A percentile compares a stretch with the other conserved stretches of the same genome.
Conservation (phyloP, 2,113 vertebrate genomes). For the Chaenogobius annularis region DNA sequence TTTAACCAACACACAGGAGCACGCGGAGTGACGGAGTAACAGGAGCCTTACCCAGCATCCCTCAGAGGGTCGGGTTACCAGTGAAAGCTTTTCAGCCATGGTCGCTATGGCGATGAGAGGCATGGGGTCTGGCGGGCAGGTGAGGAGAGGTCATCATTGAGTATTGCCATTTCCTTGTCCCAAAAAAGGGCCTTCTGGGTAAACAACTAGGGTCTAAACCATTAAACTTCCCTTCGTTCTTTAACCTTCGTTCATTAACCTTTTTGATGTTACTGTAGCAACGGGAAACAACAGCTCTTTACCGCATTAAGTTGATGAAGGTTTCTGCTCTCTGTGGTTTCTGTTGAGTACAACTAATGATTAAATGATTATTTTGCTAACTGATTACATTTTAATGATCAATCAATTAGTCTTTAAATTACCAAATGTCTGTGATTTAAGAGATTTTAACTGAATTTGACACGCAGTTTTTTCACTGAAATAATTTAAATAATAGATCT, state of each 20-base stretch:
- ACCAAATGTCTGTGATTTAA: background rate
- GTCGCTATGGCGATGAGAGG: slow-evolving; percentile 51
- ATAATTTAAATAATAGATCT: background rate
- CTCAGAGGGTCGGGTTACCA: slow-evolving; percentile 51
- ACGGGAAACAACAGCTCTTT: background rate
- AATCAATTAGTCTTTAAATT: background rate
- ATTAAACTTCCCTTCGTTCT: background rate
- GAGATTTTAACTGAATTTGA: background rate
- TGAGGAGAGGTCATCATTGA: background rate
- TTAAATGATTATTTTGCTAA: background rate
- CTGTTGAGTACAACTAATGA: background rate
- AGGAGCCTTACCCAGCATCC: slow-evolving; percentile 34
- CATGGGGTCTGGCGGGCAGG: background rate
- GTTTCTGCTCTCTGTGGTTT: too few species aligned
- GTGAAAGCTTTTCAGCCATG: slow-evolving; percentile 13
- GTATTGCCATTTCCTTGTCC: background rate
- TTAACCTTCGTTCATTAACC: too few species aligned
- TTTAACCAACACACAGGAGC: background rate
- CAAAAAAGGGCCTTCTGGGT: background rate
- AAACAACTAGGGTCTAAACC: background rate
- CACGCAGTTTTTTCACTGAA: too few species aligned
- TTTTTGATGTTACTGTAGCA: background rate
- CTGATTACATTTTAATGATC: background rate
- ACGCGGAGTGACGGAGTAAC: slow-evolving; percentile 23
- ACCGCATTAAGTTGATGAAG: too few species aligned